phyloP scores from a whole-genome alignment of 2,888 invertebrate genomes.

The Lycia hirtaria region DNA sequence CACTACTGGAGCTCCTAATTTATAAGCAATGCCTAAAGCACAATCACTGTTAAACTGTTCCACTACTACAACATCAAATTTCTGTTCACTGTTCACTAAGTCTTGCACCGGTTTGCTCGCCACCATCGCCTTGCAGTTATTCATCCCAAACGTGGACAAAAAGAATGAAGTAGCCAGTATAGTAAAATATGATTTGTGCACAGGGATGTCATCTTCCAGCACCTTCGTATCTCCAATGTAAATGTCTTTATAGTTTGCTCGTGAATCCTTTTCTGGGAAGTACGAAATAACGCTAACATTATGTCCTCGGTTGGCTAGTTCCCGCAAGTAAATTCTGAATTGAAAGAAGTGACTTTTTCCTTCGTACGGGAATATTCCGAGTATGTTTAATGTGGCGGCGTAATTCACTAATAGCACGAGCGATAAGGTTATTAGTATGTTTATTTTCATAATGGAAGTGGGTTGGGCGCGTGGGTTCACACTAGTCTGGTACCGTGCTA shows the following conservation, averaged over 20 bases:
- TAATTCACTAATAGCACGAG: slow-evolving; percentile 45
- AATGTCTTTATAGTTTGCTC: slow-evolving; percentile 86
- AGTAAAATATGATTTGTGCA: slow-evolving; percentile 54
- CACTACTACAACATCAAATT: slow-evolving; percentile 88
- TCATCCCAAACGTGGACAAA: slow-evolving; percentile 53
- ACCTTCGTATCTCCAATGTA: slow-evolving; percentile 38
- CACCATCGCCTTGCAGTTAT: slow-evolving; percentile 69
- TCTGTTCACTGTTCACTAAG: slow-evolving; percentile 70
- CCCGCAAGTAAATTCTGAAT: slow-evolving; percentile 85
- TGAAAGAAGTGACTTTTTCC: slow-evolving; percentile 90
- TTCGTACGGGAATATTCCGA: slow-evolving; percentile 88
- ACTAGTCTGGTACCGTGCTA: slow-evolving; percentile 3
- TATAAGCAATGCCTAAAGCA: slow-evolving; percentile 87
- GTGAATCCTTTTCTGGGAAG: slow-evolving; percentile 80
- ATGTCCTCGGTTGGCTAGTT: slow-evolving; percentile 87
- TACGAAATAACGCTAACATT: slow-evolving; percentile 88
- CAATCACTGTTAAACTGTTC: slow-evolving; percentile 91
- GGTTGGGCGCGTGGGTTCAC: neutral
- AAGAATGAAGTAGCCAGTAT: slow-evolving; percentile 47
- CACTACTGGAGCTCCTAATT: slow-evolving; percentile 87
- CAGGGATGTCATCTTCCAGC: slow-evolving; percentile 54
- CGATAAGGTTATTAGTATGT: slow-evolving; percentile 39
- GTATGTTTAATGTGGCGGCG: slow-evolving; percentile 71
- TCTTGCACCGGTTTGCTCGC: slow-evolving; percentile 64
- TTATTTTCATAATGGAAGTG: slow-evolving; percentile 48